phyloP scores from a whole-genome alignment of 2,888 invertebrate species.

The Cephus rjabovi region DNA sequence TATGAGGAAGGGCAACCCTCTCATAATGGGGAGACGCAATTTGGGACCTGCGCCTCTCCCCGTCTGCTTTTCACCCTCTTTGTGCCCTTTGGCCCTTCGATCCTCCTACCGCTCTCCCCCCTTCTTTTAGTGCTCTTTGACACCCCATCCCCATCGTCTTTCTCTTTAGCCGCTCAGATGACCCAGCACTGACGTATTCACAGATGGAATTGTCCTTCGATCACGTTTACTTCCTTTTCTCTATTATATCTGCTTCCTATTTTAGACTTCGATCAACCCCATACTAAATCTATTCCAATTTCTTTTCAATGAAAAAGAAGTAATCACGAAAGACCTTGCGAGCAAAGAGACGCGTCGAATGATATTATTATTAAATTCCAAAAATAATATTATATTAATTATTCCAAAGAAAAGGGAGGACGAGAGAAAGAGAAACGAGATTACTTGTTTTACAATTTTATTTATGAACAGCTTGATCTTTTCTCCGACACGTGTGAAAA shows the following conservation, averaged over 20 bases:
- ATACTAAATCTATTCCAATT: background rate
- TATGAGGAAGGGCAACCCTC: slow-evolving; percentile 16
- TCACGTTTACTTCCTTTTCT: background rate
- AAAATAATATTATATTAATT: background rate
- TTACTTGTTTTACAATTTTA: no score
- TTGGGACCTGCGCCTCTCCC: slow-evolving; percentile 4
- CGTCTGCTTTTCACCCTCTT: background rate
- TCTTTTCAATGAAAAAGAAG: background rate
- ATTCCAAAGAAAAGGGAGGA: no score
- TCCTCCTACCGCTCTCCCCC: slow-evolving; percentile 5
- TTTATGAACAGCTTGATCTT: no score
- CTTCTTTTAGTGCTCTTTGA: background rate
- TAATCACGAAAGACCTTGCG: no score
- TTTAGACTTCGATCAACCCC: background rate
- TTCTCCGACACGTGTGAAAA: no score
- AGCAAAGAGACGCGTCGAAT: no score
- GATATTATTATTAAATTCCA: no score
- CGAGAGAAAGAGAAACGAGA: no score
- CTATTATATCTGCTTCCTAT: background rate
- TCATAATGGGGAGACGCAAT: slow-evolving; percentile 16
- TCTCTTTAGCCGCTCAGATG: slow-evolving; percentile 20
- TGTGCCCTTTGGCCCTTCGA: background rate
- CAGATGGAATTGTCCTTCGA: slow-evolving; percentile 33
- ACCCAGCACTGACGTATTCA: slow-evolving; percentile 34
- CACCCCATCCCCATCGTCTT: background rate